Base-by-base conservation (phyloP, 1,140 invertebrate genomes). In the Druon quercuslanigerum region DNA sequence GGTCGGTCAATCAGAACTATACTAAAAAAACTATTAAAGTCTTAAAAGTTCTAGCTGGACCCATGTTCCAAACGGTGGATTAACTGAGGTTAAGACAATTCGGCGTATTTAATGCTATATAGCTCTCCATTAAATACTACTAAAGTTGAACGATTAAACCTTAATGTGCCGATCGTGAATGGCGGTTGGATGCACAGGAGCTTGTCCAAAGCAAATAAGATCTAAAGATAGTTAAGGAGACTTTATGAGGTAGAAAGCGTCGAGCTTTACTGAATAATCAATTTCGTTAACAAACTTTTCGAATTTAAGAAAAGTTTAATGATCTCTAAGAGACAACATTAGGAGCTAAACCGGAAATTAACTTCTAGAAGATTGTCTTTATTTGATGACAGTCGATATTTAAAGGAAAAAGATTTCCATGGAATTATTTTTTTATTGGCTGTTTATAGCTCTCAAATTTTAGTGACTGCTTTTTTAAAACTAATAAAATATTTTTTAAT, bases 91-190 rank as follows among this genome's bases (percentile, higher is more conserved):
- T 8, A 25, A 66, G 25, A 33, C 1, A 40, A 14, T 46, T 46
- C 60, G 14, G 14, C 13, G 60, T 66, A 60, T 20, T 20, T 57
- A 16, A 40, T 66, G 14, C 16, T 16, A 66, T 66, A 40, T 40
- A 66, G 14, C 40, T 40, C 14, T 66, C 20, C 14, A 66, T 66
- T n/a, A 66, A 66, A 9, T 25, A 66, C 25, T 46, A 66, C 60
- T 66, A 66, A 66, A 66, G 60, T 66, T 66, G 25, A 66, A 66
- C 60, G 60, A 66, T 66, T 66, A 66, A 66, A 66, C 60, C 14
- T 66, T 66, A 66, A 66, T 66, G 60, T 66, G 14, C 60, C 33
- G 25, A 66, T 40, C 25, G 5, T 14, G 16, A 66, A 66, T 66
- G 60, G 25, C n/a, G 60, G 5, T 16, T 66, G 14, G 14, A 66